Conservation (phyloP, 2,888 invertebrate genomes). For the Melangyna quadrimaculata region DNA sequence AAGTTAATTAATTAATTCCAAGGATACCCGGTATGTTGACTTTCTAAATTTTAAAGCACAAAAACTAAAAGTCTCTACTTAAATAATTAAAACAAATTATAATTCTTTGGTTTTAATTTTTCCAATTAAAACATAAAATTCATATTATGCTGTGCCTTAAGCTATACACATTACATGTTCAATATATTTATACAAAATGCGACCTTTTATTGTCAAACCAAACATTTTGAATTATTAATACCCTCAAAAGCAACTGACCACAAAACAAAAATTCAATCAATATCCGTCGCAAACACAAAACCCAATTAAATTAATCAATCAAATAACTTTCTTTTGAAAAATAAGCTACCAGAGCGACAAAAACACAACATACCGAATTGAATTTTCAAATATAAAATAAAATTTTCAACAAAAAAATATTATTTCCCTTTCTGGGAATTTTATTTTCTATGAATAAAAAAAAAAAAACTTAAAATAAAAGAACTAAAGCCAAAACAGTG, state of each 20-base stretch:
- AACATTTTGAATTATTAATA: neutral
- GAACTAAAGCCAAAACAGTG: neutral
- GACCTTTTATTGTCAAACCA: neutral
- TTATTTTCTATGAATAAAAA: neutral
- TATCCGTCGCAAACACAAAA: slow-evolving; percentile 41
- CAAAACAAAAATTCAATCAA: slow-evolving; percentile 32
- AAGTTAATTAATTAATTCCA: too few species aligned
- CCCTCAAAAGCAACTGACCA: neutral
- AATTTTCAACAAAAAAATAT: neutral
- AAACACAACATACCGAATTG: slow-evolving; percentile 12
- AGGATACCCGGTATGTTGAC: too few species aligned
- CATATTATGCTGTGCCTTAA: too few species aligned
- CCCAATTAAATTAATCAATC: slow-evolving; percentile 53
- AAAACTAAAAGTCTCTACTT: too few species aligned
- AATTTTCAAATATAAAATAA: slow-evolving; percentile 27
- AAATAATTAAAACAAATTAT: too few species aligned
- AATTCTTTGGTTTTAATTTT: too few species aligned
- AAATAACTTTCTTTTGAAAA: neutral
- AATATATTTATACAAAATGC: too few species aligned
- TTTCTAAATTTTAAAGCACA: too few species aligned
- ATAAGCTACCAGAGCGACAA: neutral
- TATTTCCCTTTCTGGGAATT: neutral
- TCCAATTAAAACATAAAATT: too few species aligned
- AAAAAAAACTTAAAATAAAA: neutral
- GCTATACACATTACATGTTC: too few species aligned